Evolutionary conservation across 1,140 invertebrate genomes (phyloP), one percentile per base, ranked within the genome.

Genomic region (Listronotus bonariensis): DNA sequence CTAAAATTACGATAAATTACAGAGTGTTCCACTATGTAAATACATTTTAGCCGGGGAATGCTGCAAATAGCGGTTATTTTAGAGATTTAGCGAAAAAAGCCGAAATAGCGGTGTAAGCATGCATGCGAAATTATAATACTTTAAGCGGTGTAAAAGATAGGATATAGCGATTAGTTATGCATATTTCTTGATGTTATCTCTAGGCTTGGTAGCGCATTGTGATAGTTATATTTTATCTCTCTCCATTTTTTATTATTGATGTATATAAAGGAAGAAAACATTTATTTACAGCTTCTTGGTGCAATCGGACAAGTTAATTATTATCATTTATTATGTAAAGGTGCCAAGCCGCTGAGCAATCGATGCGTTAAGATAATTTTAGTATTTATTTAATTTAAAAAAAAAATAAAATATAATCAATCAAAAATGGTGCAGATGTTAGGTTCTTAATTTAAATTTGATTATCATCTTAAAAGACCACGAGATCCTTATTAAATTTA

Each of bases 41-140:
- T 46, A 46, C 43, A 46, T 5, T 46, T 46, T 46, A 46, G 11
- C 17, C 43, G 18, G 18, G n/a, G 43, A 46, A 46, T 46, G 43
- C 18, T 12, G 43, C 43, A 46, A 46, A 46, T 46, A 46, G 43
- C 43, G 43, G 43, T 46, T 46, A 51, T 51, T 51, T 51, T 11
- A 34, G 32, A 51, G 26, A 11, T 0, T 32, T 52, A 36, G 31
- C 12, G 31, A 52, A 52, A 52, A 52, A 32, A 12, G 34, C 49
- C 11, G 31, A 52, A 52, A 52, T 52, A 52, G 49, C 49, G 26
- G 49, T 52, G 49, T 52, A 52, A n/a, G 49, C 49, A 52, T 34
- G 49, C 49, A 52, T 52, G 49, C 46, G 49, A 52, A 52, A 52
- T 52, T 52, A 52, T 52, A 52, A 52, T 52, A 20, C 34, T n/a